These are phyloP conservation scores for Ibycter americanus DNA, from an alignment of 2,797 vertebrate species.

Conservation along the genomic window DNA sequence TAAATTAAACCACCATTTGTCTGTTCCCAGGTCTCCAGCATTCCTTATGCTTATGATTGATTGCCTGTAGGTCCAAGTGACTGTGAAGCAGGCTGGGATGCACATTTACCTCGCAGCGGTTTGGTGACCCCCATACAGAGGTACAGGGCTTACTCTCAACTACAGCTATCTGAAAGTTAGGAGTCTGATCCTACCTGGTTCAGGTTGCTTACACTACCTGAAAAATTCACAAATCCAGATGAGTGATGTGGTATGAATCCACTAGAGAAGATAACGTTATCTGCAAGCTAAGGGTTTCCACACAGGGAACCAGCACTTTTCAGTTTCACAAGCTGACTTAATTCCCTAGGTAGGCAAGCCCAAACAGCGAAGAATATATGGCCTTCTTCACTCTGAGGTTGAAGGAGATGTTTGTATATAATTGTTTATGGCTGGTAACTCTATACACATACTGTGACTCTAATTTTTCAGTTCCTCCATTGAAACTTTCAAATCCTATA, in stretches of 20 bases:
- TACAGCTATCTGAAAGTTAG: neutral
- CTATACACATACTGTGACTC: neutral
- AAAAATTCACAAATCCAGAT: neutral
- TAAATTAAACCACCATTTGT: neutral
- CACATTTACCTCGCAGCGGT: neutral
- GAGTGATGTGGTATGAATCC: neutral
- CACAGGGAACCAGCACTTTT: neutral
- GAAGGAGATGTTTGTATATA: neutral
- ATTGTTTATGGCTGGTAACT: neutral
- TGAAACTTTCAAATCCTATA: neutral
- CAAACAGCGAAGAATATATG: neutral
- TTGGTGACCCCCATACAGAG: neutral
- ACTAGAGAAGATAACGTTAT: neutral
- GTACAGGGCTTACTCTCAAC: neutral
- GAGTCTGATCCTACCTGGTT: neutral
- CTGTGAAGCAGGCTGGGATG: neutral
- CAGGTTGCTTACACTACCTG: neutral
- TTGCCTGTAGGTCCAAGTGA: neutral
- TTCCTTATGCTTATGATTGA: neutral
- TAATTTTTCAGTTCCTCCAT: neutral
- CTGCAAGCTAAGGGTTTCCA: neutral
- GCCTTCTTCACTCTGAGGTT: neutral
- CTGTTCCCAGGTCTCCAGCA: neutral
- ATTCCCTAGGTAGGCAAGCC: neutral
- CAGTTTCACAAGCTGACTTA: neutral